These are phyloP conservation scores for Panorpa germanica DNA, from an alignment of 2,888 invertebrate species.

Conservation along the genomic window DNA sequence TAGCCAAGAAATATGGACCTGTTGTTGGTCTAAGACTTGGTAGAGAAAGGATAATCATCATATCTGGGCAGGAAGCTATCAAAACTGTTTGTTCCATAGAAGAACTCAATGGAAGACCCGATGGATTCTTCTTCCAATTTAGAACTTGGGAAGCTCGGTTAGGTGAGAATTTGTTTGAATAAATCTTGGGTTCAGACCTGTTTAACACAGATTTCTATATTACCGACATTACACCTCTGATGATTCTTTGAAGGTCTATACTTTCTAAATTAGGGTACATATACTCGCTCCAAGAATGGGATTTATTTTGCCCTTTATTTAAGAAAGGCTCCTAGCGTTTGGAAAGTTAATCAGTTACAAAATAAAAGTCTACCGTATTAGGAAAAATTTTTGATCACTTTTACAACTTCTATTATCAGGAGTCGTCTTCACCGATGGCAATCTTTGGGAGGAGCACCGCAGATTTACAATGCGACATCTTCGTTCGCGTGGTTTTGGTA, in stretches of 20 bases:
- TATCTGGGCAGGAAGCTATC: constrained; percentile 39
- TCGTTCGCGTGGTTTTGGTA: constrained; percentile 41
- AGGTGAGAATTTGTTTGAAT: too few relatives aligned
- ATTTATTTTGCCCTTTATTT: too few relatives aligned
- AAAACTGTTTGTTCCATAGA: constrained; percentile 37
- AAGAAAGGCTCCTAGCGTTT: too few relatives aligned
- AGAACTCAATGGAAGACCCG: constrained; percentile 50
- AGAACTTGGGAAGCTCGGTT: constrained; percentile 44
- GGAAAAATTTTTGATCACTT: constrained; percentile 1
- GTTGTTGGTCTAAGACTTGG: constrained; percentile 47
- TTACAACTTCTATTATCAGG: constrained; percentile 26
- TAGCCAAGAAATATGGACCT: constrained; percentile 38
- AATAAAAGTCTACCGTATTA: constrained; percentile 6
- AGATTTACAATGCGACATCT: constrained; percentile 45
- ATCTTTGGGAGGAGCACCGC: constrained; percentile 42
- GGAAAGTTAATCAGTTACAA: too few relatives aligned
- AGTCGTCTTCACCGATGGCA: constrained; percentile 48
- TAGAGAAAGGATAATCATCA: constrained; percentile 35
- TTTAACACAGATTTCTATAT: constrained; percentile 10
- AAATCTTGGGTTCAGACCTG: too few relatives aligned
- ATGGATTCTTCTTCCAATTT: constrained; percentile 46
- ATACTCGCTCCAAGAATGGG: too few relatives aligned
- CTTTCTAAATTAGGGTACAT: too few relatives aligned
- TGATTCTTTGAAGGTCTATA: too few relatives aligned
- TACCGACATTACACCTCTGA: too few relatives aligned